Base-by-base conservation (phyloP, 2,888 invertebrate genomes). In the Eupithecia pulchellata region DNA sequence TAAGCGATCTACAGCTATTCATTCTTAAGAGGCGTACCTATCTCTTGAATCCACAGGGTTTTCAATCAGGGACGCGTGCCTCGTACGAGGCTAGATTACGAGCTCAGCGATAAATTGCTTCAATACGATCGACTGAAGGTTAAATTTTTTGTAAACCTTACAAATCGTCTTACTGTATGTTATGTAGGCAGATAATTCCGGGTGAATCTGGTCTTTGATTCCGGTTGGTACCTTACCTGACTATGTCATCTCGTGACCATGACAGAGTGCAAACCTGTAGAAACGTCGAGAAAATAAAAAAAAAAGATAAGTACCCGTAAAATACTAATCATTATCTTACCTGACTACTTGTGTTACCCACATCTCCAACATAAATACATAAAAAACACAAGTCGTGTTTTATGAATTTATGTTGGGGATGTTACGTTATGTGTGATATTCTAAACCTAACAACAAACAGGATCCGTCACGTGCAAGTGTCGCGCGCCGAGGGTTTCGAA, bases 41-140 rank as follows among this genome's bases (percentile, higher is more conserved):
- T 57, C 17, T 27, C 57, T 30, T 30, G 30, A 73, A 74, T 75
- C 69, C 69, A 65, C 61, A 70, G 70, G 66, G 69, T 79, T 73
- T 83, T 81, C 78, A 79, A 82, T 83, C 79, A 80, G 72, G 68
- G 77, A 77, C 63, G 80, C 84, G 84, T 84, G 84, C 80, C 79
- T 69, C 71, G 57, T 62, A 73, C 69, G 68, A 73, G 74, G 78
- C 79, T 75, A 82, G 84, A 84, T 84, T 82, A 84, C 79, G 69
- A 75, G 78, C 78, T 82, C 81, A 79, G 66, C 69, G 39, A 76
- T 73, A 83, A 83, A 83, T 81, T 81, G 78, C 73, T 81, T 77
- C 80, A 75, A 71, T 74, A 74, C 72, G 66, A 74, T 77, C 71
- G 60, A 78, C 77, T 78, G 76, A 78, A 66, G 71, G 66, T 69